phyloP scores from a whole-genome alignment of 1,140 invertebrate species.

The Caenorhabditis latens region DNA sequence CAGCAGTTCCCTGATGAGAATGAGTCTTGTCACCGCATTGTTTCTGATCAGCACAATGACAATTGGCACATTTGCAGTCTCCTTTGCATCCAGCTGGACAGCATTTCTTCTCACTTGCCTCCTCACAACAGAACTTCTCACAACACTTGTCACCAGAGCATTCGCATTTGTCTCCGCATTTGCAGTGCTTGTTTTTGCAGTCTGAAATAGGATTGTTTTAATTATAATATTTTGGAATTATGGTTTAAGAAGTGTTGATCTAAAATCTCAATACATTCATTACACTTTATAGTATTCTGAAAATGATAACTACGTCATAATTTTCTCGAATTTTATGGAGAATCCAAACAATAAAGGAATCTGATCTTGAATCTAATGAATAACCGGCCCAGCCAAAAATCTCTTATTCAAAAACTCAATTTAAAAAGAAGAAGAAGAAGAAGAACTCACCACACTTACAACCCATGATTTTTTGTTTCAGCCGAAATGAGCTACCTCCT shows the following conservation, averaged over 20 bases:
- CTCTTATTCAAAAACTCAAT: no score
- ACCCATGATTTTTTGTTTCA: slow-evolving; percentile 34
- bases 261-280: no score
- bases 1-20: slow-evolving; percentile 20
- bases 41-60: slow-evolving; percentile 22
- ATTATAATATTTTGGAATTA: not conserved
- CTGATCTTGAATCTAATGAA: no score
- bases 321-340: no score
- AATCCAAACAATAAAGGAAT: no score
- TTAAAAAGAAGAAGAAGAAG: no score
- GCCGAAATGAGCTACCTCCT: slow-evolving; percentile 15
- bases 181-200: slow-evolving; percentile 48
- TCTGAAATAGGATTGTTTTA: not conserved
- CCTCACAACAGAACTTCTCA: slow-evolving; percentile 43
- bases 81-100: slow-evolving; percentile 48
- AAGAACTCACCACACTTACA: slow-evolving; percentile 48
- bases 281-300: no score
- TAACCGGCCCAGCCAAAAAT: no score
- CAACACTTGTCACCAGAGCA: slow-evolving; percentile 43
- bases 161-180: slow-evolving; percentile 48
- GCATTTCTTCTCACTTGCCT: slow-evolving; percentile 46
- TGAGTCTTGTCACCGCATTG: slow-evolving; percentile 33
- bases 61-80: slow-evolving; percentile 42
- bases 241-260: no score
- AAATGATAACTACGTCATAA: no score